These are phyloP conservation scores for Cerastoderma edule DNA, from an alignment of 2,888 invertebrate species.

Conservation along the genomic window DNA sequence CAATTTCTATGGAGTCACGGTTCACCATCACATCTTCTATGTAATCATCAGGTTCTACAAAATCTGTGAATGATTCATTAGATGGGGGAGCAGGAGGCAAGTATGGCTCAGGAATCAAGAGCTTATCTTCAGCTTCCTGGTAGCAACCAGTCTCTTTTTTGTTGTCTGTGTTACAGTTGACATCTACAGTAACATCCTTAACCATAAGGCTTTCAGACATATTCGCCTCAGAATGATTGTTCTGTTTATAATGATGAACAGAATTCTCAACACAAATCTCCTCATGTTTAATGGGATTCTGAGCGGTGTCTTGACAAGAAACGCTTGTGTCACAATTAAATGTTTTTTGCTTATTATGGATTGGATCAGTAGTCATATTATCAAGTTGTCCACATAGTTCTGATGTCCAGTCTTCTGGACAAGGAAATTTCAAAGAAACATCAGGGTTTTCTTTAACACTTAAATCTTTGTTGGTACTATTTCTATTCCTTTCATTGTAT, in stretches of 20 bases:
- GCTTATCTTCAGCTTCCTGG: neutral
- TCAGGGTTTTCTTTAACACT: neutral
- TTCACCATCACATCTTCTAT: neutral
- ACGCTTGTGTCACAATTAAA: neutral
- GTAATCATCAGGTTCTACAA: neutral
- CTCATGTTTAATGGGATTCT: neutral
- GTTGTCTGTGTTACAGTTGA: neutral
- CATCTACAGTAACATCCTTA: neutral
- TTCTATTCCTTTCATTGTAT: neutral
- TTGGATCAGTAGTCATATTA: neutral
- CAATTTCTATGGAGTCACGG: neutral
- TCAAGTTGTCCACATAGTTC: neutral
- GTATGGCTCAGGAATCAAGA: neutral
- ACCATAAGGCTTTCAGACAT: neutral
- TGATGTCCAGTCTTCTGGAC: neutral
- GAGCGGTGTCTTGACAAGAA: neutral
- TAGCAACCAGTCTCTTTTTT: neutral
- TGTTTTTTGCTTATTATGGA: neutral
- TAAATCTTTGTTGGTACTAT: neutral
- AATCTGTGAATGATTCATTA: neutral
- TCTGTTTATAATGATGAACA: neutral
- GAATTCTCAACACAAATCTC: neutral
- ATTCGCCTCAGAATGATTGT: neutral
- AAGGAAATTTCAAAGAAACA: neutral
- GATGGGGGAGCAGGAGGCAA: slow-evolving; percentile 32